A percentile compares a stretch with the other conserved stretches of the same genome.
phyloP scores from a whole-genome alignment of 2,797 vertebrate species.

The Hephaestus fuliginosus region DNA sequence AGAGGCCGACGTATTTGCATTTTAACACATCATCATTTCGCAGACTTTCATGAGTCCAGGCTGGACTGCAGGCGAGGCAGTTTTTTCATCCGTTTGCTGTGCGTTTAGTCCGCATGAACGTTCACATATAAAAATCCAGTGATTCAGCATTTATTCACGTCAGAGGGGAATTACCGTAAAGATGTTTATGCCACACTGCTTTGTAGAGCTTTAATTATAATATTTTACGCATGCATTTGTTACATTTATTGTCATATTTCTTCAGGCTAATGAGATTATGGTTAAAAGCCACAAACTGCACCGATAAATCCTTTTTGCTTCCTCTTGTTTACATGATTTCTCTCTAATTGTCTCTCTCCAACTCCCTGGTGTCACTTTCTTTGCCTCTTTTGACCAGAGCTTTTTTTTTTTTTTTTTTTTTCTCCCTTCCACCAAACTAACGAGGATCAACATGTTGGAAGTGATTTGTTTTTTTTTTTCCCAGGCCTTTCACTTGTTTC shows the following conservation, averaged over 20 bases:
- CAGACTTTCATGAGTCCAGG: slow-evolving; percentile 37
- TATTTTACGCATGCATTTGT: not conserved
- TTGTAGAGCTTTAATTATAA: not conserved
- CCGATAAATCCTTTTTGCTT: not conserved
- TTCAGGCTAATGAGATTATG: not conserved
- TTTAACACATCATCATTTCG: slow-evolving; percentile 35
- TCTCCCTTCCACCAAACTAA: slow-evolving; percentile 20
- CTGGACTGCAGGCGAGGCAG: not conserved
- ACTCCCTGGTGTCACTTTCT: slow-evolving; percentile 1
- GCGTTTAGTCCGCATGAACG: not conserved
- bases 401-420: slow-evolving; percentile 6
- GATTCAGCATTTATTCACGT: slow-evolving; percentile 12
- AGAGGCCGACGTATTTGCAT: slow-evolving; percentile 47
- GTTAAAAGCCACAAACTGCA: not conserved
- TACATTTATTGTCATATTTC: not conserved
- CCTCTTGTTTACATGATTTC: not conserved
- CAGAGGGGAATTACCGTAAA: not conserved
- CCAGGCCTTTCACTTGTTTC: slow-evolving; percentile 49
- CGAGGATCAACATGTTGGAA: slow-evolving; percentile 56
- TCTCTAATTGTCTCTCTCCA: not conserved
- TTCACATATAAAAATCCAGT: not conserved
- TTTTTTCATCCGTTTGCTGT: slow-evolving; percentile 6
- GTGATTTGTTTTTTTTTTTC: slow-evolving; percentile 15
- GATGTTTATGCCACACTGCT: not conserved
- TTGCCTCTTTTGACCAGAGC: slow-evolving; percentile 35